Conservation (phyloP, 1,140 invertebrate genomes). For the Acromyrmex charruanus region DNA sequence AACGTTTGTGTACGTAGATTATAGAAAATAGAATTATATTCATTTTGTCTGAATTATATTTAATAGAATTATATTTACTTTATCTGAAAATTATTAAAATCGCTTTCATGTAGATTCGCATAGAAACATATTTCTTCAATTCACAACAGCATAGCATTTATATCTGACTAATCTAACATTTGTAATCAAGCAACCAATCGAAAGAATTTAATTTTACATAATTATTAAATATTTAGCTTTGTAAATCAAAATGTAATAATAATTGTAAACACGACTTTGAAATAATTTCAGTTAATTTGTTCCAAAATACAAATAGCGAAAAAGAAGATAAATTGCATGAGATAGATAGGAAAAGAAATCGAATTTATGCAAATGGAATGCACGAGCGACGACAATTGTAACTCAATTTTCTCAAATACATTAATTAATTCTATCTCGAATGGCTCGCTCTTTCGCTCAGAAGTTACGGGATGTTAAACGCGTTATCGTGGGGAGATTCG, state of each 20-base stretch:
- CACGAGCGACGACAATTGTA: conserved; percentile 31
- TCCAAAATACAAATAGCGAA: neutral
- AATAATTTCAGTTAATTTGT: neutral
- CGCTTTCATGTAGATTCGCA: neutral
- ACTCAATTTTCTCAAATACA: conserved; percentile 37
- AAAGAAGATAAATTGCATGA: neutral
- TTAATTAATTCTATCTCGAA: conserved; percentile 47
- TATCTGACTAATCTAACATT: neutral
- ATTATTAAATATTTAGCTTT: neutral
- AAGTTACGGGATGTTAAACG: conserved; percentile 34
- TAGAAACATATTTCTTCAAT: neutral
- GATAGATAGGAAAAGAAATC: neutral
- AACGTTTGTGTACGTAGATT: neutral
- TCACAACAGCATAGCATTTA: neutral
- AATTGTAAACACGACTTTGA: neutral
- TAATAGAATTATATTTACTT: neutral
- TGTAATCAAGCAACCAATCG: neutral
- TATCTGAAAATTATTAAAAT: neutral
- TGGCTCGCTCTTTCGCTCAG: conserved; percentile 34
- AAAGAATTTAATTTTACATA: neutral
- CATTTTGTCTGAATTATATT: neutral
- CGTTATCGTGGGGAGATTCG: conserved; percentile 32
- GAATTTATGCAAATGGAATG: conserved; percentile 1
- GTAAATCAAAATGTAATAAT: neutral
- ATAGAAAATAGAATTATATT: neutral